Evolutionary conservation across 2,888 invertebrate genomes (phyloP).

Genomic region (Danaus chrysippus): DNA sequence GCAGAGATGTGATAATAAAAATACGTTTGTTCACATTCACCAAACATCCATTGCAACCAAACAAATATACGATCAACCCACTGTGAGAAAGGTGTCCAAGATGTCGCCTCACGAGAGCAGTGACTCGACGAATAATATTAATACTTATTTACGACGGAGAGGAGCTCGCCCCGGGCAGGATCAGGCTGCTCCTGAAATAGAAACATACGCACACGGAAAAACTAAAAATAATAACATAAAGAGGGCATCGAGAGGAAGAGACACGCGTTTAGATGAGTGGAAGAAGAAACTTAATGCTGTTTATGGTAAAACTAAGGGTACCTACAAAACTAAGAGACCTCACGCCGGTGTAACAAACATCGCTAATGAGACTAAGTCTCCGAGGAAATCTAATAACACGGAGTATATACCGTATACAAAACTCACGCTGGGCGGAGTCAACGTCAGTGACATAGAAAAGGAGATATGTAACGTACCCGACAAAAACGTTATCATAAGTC

Average conservation of each 20-base stretch:
- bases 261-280: constrained; percentile 58
- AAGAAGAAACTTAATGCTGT: constrained; percentile 58
- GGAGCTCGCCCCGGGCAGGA: constrained; percentile 40
- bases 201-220: constrained; percentile 13
- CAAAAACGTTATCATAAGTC: constrained; percentile 54
- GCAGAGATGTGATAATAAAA: constrained; percentile 14
- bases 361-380: constrained; percentile 27
- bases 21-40: constrained; percentile 19
- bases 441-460: constrained; percentile 63
- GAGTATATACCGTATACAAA: constrained; percentile 73
- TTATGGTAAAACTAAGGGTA: constrained; percentile 47
- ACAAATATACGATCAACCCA: constrained; percentile 9
- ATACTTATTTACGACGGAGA: constrained; percentile 45
- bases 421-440: constrained; percentile 68
- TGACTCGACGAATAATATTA: constrained; percentile 54
- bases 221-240: constrained; percentile 28
- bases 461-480: constrained; percentile 58
- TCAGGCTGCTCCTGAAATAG: constrained; percentile 13
- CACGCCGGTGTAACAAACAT: constrained; percentile 26
- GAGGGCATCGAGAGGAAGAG: constrained; percentile 39
- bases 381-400: constrained; percentile 45
- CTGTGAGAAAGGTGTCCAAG: constrained; percentile 53
- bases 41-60: constrained; percentile 5
- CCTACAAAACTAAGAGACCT: constrained; percentile 37
- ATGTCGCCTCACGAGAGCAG: constrained; percentile 63